phyloP scores from a whole-genome alignment of 2,888 invertebrate species.

The Eupithecia dodoneata region DNA sequence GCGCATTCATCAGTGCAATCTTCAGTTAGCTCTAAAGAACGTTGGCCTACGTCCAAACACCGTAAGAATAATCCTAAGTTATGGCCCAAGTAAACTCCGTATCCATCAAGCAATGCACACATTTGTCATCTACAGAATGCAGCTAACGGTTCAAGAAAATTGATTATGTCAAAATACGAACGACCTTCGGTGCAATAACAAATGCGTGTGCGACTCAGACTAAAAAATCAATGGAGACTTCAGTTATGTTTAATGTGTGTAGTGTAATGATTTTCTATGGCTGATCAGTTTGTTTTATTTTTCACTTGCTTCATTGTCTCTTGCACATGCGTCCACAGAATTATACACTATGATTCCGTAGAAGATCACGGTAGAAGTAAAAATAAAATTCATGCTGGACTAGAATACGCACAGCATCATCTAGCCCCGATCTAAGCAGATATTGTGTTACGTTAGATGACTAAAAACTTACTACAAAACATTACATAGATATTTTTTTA shows the following conservation, averaged over 20 bases:
- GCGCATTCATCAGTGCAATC: constrained; percentile 5
- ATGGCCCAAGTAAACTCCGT: constrained; percentile 20
- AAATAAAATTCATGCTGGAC: too few relatives aligned
- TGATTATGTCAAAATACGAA: constrained; percentile 42
- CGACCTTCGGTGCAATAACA: constrained; percentile 46
- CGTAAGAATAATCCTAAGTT: constrained; percentile 32
- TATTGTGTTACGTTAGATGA: too few relatives aligned
- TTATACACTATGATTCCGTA: background rate
- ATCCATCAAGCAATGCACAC: constrained; percentile 34
- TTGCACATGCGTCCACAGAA: background rate
- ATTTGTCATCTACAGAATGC: constrained; percentile 33
- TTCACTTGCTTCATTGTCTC: background rate
- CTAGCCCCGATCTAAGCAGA: too few relatives aligned
- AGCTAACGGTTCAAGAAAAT: constrained; percentile 40
- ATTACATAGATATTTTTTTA: too few relatives aligned
- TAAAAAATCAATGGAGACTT: constrained; percentile 5
- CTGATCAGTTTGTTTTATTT: background rate
- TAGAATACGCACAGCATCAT: too few relatives aligned
- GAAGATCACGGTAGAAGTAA: background rate
- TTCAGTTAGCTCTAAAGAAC: constrained; percentile 9
- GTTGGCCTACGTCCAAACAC: constrained; percentile 23
- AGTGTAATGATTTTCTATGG: background rate
- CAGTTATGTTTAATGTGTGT: background rate
- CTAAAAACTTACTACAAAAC: too few relatives aligned
- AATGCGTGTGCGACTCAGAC: constrained; percentile 38